Evolutionary conservation across 2,888 invertebrate genomes (phyloP).

Genomic region (Perdita meconis): DNA sequence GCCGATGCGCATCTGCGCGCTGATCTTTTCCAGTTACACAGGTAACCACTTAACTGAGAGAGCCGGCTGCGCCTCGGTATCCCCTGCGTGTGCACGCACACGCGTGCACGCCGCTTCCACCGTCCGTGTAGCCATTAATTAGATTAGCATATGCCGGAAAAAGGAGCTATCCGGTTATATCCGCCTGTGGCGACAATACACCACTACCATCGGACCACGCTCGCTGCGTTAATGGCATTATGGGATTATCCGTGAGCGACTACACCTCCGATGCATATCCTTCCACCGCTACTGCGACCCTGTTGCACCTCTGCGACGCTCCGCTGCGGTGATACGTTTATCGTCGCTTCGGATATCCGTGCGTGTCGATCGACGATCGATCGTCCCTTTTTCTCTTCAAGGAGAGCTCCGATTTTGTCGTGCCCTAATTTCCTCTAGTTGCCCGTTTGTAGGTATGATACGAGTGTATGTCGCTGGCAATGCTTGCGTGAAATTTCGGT

Average conservation of each 20-base stretch:
- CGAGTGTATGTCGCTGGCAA: no score
- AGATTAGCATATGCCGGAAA: slow-evolving; percentile 67
- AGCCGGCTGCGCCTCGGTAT: slow-evolving; percentile 5
- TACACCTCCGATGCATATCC: slow-evolving; percentile 20
- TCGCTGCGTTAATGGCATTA: slow-evolving; percentile 58
- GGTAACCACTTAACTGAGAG: slow-evolving; percentile 49
- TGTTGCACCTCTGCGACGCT: slow-evolving; percentile 6
- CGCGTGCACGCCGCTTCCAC: not conserved
- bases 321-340: not conserved
- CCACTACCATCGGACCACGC: slow-evolving; percentile 17
- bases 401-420: not conserved
- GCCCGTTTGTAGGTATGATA: no score
- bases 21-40: slow-evolving; percentile 48
- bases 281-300: slow-evolving; percentile 13
- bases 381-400: not conserved
- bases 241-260: slow-evolving; percentile 48
- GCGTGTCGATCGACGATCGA: not conserved
- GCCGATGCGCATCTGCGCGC: slow-evolving; percentile 19
- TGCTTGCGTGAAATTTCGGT: no score
- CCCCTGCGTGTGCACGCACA: not conserved
- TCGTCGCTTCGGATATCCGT: slow-evolving; percentile 1
- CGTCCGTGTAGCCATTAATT: slow-evolving; percentile 58
- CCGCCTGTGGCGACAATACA: slow-evolving; percentile 31
- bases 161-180: slow-evolving; percentile 59
- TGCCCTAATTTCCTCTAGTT: no score